Evolutionary conservation across 1,140 invertebrate species (phyloP), one percentile per base, ranked within the genome.

Genomic region (Cataglyphis hispanica): DNA sequence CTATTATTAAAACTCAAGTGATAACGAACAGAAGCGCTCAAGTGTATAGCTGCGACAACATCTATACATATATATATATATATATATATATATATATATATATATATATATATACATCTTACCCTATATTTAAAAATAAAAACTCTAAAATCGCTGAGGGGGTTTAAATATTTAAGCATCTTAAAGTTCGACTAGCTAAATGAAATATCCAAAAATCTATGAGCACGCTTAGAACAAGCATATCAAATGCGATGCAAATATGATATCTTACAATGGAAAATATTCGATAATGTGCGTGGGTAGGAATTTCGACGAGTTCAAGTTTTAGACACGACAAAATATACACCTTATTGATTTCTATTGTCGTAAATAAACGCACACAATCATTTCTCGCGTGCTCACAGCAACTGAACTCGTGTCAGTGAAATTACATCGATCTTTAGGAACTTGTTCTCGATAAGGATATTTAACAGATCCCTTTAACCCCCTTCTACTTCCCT

Each of bases 1-100:
- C 56, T 34, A 74, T 83, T 46, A 72, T 83, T 83, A 72, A 81
- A 83, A 13, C 8, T 22, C 3, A 80, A 53, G 61, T 67, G 16
- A 37, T 67, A 80, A 83, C n/a, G 43, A 53, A 31, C 43, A 56
- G 78, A 58, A 58, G 22, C 64, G 25, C 4, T 60, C 19, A 56
- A 80, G 76, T 50, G 46, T 50, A 19, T 74, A 58, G 13, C 31
- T 60, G 53, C 50, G 31, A 50, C 53, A 53, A 58, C 50, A 56
- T 19, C 4, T 43, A 37, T 22, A n/a, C 5, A n/a, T 70, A 67
- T 25, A 3, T 13, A 40, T 5, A 31, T 69, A 37, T 37, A 43
- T 11, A 43, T 43, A 43, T 43, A 43, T 10, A 43, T 43, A 4
- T 34, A 34, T 34, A 34, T 34, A 34, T 34, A 34, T 34, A 34